Conservation (phyloP, 2,113 vertebrate genomes). For the Bolborhynchus lineola region DNA sequence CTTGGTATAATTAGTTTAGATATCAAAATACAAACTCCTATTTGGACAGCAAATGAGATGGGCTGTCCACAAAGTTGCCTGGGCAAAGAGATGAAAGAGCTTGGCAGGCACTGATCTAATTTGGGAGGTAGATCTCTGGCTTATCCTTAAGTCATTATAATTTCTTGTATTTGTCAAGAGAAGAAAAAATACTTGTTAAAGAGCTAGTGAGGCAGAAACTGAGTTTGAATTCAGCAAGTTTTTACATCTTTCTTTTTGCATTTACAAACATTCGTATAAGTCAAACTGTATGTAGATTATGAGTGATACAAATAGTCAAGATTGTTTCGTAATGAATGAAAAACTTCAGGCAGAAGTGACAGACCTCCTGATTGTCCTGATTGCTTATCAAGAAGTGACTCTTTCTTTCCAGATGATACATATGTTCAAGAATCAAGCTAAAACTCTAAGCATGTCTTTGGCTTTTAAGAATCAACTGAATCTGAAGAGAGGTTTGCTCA, state of each 20-base stretch:
- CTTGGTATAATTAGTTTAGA: constrained; percentile 25
- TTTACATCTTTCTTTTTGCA: not conserved
- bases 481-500: not conserved
- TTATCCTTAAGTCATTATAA: not conserved
- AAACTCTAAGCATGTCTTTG: not conserved
- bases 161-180: not conserved
- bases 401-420: not conserved
- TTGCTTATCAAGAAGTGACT: not conserved
- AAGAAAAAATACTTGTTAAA: not conserved
- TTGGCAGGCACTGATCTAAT: not conserved
- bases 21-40: constrained; percentile 1
- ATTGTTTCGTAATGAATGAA: not conserved
- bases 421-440: not conserved
- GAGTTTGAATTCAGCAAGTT: not conserved
- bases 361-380: not conserved
- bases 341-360: not conserved
- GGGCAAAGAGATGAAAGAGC: not conserved
- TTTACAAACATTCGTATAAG: not conserved
- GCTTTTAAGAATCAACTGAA: not conserved
- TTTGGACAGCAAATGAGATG: constrained; percentile 2
- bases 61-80: not conserved
- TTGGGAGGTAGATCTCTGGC: not conserved
- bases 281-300: not conserved
- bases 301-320: not conserved
- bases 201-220: not conserved